Evolutionary conservation across 2,797 vertebrate genomes (phyloP), one percentile per base, ranked within the genome.

Genomic region (Acomys russatus): DNA sequence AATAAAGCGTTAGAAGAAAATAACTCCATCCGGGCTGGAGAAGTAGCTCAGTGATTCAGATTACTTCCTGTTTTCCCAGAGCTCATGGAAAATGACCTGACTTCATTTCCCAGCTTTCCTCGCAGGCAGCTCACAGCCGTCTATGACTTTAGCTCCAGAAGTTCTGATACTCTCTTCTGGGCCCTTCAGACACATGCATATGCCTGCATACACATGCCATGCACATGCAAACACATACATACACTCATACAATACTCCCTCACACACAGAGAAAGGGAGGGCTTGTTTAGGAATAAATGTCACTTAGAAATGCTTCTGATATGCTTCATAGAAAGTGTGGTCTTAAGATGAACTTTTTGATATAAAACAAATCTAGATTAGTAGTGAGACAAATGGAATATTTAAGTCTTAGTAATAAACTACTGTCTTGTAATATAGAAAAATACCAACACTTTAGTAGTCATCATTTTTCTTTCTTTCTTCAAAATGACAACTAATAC

Each of bases 401-500:
- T 5, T 88, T 94, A 73, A 9, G 2, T 28, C 17, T 63, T n/a
- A 85, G 25, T 44, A 88, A 84, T 71, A 35, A 96, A 61, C 17
- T 17, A 94, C 10, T 91, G 17, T 70, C 91, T 91, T 88, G 3
- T 90, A n/a, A 56, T 73, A 51, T 61, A 90, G 23, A 30, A 83
- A 88, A 64, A 33, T 61, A 89, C 20, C 49, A 64, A 64, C 35
- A 94, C 17, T n/a, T 0, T 61, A 91, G 70, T 44, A 92, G 49
- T 54, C 86, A 9, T 9, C 49, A 59, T 63, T n/a, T 73, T 78
- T 94, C 70, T 93, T 78, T 94, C 74, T 93, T 78, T 54, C 51
- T 84, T 86, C 4, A 10, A 78, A 95, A 92, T 1, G 25, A 51
- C 8, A 33, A 76, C 20, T 8, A 88, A 92, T 63, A 22, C 2